phyloP scores from a whole-genome alignment of 2,888 invertebrate genomes.

The Lasioglossum marginatum region DNA sequence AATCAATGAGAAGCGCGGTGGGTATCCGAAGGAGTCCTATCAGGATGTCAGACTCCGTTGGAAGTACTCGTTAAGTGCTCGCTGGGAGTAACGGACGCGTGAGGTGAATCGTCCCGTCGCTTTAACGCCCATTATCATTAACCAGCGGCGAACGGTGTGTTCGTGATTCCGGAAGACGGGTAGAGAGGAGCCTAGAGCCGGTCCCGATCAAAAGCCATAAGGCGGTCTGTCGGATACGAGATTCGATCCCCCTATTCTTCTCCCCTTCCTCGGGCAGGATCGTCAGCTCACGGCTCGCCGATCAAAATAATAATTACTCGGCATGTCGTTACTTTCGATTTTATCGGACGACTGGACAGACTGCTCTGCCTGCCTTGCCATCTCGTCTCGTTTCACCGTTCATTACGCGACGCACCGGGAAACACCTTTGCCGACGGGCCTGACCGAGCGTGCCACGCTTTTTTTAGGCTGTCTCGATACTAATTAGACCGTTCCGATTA shows the following conservation, averaged over 20 bases:
- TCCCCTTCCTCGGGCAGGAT: constrained; percentile 38
- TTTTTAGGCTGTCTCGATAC: constrained; percentile 51
- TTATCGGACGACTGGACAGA: constrained; percentile 49
- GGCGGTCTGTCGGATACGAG: constrained; percentile 59
- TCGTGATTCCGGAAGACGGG: constrained; percentile 69
- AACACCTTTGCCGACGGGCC: constrained; percentile 30
- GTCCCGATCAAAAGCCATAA: constrained; percentile 72
- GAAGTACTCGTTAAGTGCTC: neutral
- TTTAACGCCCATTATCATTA: constrained; percentile 50
- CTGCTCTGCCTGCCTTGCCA: neutral
- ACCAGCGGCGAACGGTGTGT: constrained; percentile 46
- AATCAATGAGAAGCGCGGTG: neutral
- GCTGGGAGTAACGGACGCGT: neutral
- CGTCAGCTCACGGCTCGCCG: constrained; percentile 67
- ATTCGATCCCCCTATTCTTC: constrained; percentile 49
- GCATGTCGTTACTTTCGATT: constrained; percentile 67
- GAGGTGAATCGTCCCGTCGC: neutral
- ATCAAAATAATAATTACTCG: constrained; percentile 78
- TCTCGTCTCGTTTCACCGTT: constrained; percentile 38
- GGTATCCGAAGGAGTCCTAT: neutral
- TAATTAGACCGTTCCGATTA: constrained; percentile 59
- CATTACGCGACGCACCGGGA: constrained; percentile 57
- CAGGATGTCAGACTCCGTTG: neutral
- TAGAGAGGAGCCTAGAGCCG: constrained; percentile 37
- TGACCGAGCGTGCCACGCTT: constrained; percentile 30